Base-by-base conservation (phyloP, 2,113 vertebrate genomes). In the Athene cunicularia region DNA sequence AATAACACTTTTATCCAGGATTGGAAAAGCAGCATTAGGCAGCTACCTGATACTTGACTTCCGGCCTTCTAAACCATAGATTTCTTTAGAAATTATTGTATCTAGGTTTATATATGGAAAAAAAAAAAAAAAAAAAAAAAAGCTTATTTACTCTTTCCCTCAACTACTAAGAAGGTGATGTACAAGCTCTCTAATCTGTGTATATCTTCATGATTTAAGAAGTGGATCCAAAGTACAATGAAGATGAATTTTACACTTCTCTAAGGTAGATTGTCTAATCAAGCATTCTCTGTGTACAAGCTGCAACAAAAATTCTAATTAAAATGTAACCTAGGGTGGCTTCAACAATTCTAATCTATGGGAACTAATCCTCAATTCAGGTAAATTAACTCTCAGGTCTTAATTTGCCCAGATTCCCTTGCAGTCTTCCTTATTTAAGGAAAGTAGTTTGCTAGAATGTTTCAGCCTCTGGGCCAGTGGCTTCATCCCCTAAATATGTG, bases 311-410 rank as follows among this genome's bases (percentile, higher is more conserved):
- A 93, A 52, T 55, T 89, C 71, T 86, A 94, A 96, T 96, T 97
- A 96, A 95, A 92, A 63, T 60, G 37, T 89, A 91, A 92, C 83
- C 76, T 86, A 50, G n/a, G 66, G 85, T 87, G 30, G 30, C 70
- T 93, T 95, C 50, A 79, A 39, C 52, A 68, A 63, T 87, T 96
- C 68, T 59, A 76, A 22, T 77, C 53, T 80, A 96, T 71, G 45
- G 52, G 73, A 96, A 56, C 30, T 85, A 95, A 86, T 80, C 50
- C 58, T 10, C 43, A 15, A 33, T 94, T 81, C 85, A 87, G 30
- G 39, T 71, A 95, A 97, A 95, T 89, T 74, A 95, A 88, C 37
- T 94, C 37, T 85, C 58, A 87, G 55, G 41, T 95, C 68, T 89
- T 88, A 85, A 96, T 95, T 96, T 95, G 33, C 32, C 77, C 43